These are phyloP conservation scores for Oxycera nigricornis DNA, from an alignment of 2,888 invertebrate species.

Conservation along the genomic window DNA sequence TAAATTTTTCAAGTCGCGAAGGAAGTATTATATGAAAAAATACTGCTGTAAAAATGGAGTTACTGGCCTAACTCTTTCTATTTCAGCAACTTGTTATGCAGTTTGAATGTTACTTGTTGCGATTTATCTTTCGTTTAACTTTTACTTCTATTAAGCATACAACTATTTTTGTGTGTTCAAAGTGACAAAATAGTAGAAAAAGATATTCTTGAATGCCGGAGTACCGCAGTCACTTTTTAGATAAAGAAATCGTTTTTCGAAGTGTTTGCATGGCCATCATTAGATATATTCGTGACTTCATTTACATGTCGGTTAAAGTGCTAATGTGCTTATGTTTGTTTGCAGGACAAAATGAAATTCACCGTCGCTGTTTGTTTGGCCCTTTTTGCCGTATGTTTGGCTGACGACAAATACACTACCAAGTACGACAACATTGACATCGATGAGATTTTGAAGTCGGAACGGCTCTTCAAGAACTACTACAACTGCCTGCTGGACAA, in stretches of 20 bases:
- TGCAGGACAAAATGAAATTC: constrained; percentile 30
- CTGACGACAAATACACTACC: constrained; percentile 29
- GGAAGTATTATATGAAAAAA: background rate
- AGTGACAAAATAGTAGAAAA: too few relatives aligned
- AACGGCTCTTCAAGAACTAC: constrained; percentile 32
- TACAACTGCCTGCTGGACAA: constrained; percentile 67
- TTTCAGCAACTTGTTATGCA: background rate
- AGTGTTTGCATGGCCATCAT: background rate
- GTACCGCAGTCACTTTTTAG: too few relatives aligned
- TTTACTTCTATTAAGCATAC: too few relatives aligned
- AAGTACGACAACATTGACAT: constrained; percentile 32
- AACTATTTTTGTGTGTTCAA: too few relatives aligned
- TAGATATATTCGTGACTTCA: background rate
- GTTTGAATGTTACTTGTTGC: background rate
- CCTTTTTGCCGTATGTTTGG: constrained; percentile 1
- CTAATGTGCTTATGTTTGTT: background rate
- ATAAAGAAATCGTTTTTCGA: too few relatives aligned
- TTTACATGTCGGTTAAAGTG: background rate
- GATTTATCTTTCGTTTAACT: too few relatives aligned
- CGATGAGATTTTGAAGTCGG: constrained; percentile 28
- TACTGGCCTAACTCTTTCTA: constrained; percentile 26
- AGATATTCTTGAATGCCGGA: too few relatives aligned
- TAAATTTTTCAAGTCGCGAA: too few relatives aligned
- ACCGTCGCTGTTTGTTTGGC: constrained; percentile 18
- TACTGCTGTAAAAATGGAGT: constrained; percentile 2